Percentiles rank a stretch among this genome's conserved stretches.
Conservation (phyloP, 2,797 vertebrate genomes). For the Sitta carolinensis region DNA sequence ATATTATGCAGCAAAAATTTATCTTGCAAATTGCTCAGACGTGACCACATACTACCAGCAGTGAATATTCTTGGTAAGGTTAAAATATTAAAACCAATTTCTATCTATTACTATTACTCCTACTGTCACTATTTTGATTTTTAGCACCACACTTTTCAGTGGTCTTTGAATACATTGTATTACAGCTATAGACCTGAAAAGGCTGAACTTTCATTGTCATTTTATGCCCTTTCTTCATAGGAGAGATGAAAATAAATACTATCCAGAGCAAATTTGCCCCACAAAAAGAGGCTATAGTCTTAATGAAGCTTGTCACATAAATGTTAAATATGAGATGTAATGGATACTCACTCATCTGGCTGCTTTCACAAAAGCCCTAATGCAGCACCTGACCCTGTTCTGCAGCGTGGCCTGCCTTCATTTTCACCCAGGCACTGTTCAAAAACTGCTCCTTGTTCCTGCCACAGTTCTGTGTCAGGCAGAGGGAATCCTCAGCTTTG, state of each 20-base stretch:
- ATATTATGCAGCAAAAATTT: neutral
- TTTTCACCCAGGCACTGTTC: neutral
- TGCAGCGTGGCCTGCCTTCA: neutral
- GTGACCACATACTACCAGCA: neutral
- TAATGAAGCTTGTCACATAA: neutral
- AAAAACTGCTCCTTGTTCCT: fast-evolving
- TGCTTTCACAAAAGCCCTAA: neutral
- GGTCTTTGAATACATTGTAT: neutral
- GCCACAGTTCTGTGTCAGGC: neutral
- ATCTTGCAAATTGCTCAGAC: neutral
- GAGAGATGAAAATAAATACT: neutral
- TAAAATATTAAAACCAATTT: neutral
- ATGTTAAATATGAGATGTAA: neutral
- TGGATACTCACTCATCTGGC: neutral
- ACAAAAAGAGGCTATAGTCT: neutral
- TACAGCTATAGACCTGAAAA: neutral
- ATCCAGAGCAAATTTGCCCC: neutral
- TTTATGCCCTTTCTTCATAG: neutral
- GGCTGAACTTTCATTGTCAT: neutral
- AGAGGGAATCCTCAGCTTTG: neutral
- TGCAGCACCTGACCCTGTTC: neutral
- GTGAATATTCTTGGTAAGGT: neutral
- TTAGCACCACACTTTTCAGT: neutral
- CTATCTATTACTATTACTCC: neutral
- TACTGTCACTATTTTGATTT: neutral